Conservation (phyloP, 2,113 vertebrate genomes). For the Gallinago paraguaiae region DNA sequence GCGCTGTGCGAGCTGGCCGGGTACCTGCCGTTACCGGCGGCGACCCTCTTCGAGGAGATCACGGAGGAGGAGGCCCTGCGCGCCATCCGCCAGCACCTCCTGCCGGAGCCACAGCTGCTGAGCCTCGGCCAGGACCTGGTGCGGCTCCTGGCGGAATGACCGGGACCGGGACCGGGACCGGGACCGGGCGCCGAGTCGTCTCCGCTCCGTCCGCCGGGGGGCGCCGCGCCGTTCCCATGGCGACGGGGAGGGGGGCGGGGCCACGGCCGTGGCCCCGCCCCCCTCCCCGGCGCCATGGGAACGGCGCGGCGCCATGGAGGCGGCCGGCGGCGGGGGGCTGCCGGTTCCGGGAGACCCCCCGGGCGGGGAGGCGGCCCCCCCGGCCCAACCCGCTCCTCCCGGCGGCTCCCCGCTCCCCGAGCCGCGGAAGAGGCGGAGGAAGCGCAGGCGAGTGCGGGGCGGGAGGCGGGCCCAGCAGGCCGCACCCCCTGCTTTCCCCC, state of each 20-base stretch:
- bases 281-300: conserved; percentile 22
- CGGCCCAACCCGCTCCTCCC: background rate
- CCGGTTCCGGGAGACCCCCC: background rate
- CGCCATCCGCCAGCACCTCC: conserved; percentile 75
- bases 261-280: too few relatives aligned
- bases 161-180: background rate
- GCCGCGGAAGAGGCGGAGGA: background rate
- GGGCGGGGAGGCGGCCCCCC: background rate
- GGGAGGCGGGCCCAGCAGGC: background rate
- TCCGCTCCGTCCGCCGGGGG: too few relatives aligned
- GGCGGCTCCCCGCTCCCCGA: background rate
- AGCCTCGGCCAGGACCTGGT: conserved; percentile 74
- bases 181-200: background rate
- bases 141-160: conserved; percentile 24
- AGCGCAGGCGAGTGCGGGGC: conserved; percentile 52
- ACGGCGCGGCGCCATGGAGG: conserved; percentile 4
- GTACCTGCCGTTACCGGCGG: conserved; percentile 84
- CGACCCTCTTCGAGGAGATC: conserved; percentile 73
- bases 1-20: conserved; percentile 93
- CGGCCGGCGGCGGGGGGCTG: background rate
- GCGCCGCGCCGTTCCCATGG: background rate
- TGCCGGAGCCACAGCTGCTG: conserved; percentile 74
- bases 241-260: too few relatives aligned
- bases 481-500: background rate
- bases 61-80: conserved; percentile 77